Percentiles rank a stretch among this genome's conserved stretches.
Conservation (phyloP, 2,113 vertebrate genomes). For the Sitta europaea region DNA sequence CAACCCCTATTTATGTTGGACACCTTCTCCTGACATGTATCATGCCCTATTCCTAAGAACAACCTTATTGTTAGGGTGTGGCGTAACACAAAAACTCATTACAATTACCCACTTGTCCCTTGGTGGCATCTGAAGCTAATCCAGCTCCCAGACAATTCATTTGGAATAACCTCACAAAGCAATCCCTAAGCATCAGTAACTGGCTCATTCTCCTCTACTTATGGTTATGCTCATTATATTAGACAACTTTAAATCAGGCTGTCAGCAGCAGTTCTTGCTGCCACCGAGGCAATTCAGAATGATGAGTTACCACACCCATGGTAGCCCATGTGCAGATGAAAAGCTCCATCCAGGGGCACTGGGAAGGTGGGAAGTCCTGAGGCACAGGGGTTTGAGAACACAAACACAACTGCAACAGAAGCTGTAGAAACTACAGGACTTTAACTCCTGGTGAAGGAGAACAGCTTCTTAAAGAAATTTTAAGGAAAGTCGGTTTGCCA, state of each 20-base stretch:
- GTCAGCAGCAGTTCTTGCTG: not conserved
- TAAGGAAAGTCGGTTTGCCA: not conserved
- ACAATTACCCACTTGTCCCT: constrained; percentile 22
- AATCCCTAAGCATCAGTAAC: constrained; percentile 28
- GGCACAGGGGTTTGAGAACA: not conserved
- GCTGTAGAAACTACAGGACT: not conserved
- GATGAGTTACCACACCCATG: not conserved
- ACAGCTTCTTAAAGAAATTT: not conserved
- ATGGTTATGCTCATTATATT: constrained; percentile 27
- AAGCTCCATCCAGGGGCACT: not conserved
- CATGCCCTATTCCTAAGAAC: not conserved
- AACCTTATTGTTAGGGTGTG: not conserved
- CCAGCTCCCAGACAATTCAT: not conserved
- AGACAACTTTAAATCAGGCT: constrained; percentile 50
- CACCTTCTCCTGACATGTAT: not conserved
- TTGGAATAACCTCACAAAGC: constrained; percentile 19
- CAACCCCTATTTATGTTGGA: not conserved
- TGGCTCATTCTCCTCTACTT: constrained; percentile 22
- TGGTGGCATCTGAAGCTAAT: not conserved
- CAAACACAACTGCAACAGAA: not conserved
- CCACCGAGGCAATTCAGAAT: not conserved
- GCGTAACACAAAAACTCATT: not conserved
- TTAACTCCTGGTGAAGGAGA: not conserved
- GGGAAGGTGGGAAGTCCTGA: not conserved
- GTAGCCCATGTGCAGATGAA: not conserved